phyloP scores from a whole-genome alignment of 2,888 invertebrate genomes.

The Brachynemurus nebulosus region DNA sequence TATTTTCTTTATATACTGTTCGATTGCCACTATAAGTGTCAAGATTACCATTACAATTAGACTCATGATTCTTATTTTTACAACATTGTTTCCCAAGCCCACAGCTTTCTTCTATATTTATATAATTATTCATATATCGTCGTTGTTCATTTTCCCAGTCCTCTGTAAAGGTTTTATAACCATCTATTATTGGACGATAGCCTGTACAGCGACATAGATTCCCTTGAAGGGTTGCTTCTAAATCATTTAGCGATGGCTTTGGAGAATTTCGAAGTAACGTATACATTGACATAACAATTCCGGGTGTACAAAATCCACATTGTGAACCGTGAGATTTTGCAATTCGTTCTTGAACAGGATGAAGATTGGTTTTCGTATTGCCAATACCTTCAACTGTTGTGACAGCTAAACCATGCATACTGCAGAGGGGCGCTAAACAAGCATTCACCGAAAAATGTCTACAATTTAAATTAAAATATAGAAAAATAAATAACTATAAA shows the following conservation, averaged over 20 bases:
- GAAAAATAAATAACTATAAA: background rate
- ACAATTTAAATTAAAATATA: background rate
- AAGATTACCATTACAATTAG: too few relatives aligned
- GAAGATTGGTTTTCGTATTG: constrained; percentile 58
- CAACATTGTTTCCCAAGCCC: constrained; percentile 56
- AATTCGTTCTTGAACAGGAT: constrained; percentile 77
- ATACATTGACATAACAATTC: constrained; percentile 97
- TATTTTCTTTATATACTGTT: constrained; percentile 4
- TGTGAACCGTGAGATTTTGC: constrained; percentile 88
- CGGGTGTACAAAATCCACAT: constrained; percentile 92
- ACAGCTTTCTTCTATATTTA: constrained; percentile 29
- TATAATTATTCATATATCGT: constrained; percentile 21
- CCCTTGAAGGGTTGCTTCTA: constrained; percentile 73
- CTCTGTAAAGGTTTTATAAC: constrained; percentile 71
- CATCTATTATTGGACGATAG: constrained; percentile 85
- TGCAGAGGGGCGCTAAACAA: constrained; percentile 75
- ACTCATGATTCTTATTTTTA: constrained; percentile 25
- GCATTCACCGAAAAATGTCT: constrained; percentile 80
- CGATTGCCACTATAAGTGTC: too few relatives aligned
- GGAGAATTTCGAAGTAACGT: constrained; percentile 60
- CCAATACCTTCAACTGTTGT: constrained; percentile 93
- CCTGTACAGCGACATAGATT: constrained; percentile 87
- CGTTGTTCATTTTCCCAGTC: constrained; percentile 42
- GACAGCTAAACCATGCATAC: constrained; percentile 76
- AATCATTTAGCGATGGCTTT: constrained; percentile 56